These are phyloP conservation scores for Tridacna crocea DNA, from an alignment of 2,888 invertebrate species.

Conservation along the genomic window DNA sequence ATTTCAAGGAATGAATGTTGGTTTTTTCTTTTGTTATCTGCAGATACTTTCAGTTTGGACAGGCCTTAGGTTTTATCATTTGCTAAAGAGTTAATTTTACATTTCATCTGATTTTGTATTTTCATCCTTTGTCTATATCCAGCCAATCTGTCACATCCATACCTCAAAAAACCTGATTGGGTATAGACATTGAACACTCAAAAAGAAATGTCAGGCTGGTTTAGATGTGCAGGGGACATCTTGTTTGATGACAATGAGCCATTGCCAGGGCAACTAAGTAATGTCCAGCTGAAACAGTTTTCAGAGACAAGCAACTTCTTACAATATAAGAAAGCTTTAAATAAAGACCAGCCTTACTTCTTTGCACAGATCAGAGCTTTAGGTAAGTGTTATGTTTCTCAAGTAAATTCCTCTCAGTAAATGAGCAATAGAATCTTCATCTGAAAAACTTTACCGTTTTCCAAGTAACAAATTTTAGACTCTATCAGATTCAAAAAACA, in stretches of 20 bases:
- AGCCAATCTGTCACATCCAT: no score
- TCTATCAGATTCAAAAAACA: background rate
- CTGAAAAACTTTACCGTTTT: background rate
- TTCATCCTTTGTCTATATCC: no score
- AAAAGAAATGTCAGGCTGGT: conserved; percentile 63
- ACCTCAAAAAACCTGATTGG: no score
- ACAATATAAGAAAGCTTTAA: conserved; percentile 77
- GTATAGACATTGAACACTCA: no score
- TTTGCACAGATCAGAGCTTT: conserved; percentile 77
- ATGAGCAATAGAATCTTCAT: background rate
- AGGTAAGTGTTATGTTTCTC: conserved; percentile 65
- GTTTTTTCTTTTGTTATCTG: no score
- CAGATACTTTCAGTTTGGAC: no score
- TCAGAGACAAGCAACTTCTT: conserved; percentile 80
- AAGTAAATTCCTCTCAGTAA: background rate
- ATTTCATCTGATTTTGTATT: no score
- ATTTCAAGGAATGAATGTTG: no score
- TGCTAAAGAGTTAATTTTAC: no score
- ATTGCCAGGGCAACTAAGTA: conserved; percentile 72
- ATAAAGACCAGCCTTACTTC: conserved; percentile 78
- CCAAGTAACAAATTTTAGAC: background rate
- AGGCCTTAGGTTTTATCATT: no score
- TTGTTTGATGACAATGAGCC: conserved; percentile 74
- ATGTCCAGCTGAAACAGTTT: conserved; percentile 76
- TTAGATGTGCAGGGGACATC: conserved; percentile 78